phyloP scores from a whole-genome alignment of 1,140 invertebrate species.

The Melanaphis sacchari region DNA sequence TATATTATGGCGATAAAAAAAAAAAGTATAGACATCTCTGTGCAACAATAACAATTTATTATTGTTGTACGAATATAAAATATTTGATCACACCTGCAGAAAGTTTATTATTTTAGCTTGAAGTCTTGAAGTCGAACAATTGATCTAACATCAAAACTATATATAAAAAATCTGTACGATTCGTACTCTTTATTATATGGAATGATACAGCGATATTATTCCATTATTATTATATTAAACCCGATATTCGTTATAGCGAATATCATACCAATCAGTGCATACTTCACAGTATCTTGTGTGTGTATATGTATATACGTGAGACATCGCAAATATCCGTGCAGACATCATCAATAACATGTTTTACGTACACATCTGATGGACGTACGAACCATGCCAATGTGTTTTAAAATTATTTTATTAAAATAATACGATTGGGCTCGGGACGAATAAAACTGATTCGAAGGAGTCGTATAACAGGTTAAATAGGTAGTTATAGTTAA shows the following conservation, averaged over 20 bases:
- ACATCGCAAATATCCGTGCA: neutral
- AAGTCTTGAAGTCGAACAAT: neutral
- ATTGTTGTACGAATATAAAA: neutral
- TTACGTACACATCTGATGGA: neutral
- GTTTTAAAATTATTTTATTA: neutral
- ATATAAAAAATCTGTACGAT: neutral
- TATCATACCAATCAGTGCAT: neutral
- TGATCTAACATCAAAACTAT: neutral
- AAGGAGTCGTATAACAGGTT: neutral
- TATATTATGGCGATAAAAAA: neutral
- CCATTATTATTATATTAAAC: neutral
- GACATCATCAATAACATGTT: neutral
- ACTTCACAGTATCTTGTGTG: neutral
- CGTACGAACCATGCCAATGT: too few species aligned
- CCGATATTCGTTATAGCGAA: neutral
- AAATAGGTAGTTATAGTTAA: neutral
- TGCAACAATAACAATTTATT: neutral
- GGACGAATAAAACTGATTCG: neutral
- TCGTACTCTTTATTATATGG: neutral
- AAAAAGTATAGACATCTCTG: neutral
- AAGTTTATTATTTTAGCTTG: neutral
- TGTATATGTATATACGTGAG: neutral
- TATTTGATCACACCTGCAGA: neutral
- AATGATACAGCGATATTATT: neutral
- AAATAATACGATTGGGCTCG: neutral